Conservation (phyloP, 2,797 vertebrate species). For the Miichthys miiuy region DNA sequence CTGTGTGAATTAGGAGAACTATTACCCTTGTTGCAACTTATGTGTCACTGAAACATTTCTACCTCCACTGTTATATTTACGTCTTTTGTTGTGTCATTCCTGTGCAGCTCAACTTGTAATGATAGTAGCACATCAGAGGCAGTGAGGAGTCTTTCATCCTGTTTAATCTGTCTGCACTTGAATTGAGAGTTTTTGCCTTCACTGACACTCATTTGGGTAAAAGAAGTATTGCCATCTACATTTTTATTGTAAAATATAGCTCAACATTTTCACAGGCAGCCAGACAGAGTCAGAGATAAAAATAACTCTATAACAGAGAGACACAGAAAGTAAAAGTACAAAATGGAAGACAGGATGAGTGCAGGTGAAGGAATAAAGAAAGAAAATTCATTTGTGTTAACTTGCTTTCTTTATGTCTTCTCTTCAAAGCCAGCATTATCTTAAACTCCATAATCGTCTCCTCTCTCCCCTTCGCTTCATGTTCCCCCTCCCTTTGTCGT, state of each 20-base stretch:
- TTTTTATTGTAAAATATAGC: slow-evolving; percentile 5
- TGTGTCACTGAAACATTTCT: slow-evolving; percentile 4
- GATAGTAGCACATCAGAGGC: slow-evolving; percentile 22
- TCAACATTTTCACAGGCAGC: slow-evolving; percentile 22
- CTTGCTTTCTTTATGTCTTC: slow-evolving; percentile 14
- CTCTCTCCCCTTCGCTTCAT: slow-evolving; percentile 33
- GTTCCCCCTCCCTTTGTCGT: slow-evolving; percentile 30
- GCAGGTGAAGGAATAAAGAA: slow-evolving; percentile 37
- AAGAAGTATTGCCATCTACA: slow-evolving; percentile 4
- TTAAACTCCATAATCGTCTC: slow-evolving; percentile 42
- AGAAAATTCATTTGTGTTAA: slow-evolving; percentile 13
- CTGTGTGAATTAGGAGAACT: background rate
- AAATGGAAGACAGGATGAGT: slow-evolving; percentile 24
- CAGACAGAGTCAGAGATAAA: slow-evolving; percentile 32
- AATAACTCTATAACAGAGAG: slow-evolving; percentile 43
- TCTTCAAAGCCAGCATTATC: slow-evolving; percentile 39
- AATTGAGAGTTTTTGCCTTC: background rate
- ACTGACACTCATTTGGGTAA: slow-evolving; percentile 25
- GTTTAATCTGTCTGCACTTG: slow-evolving; percentile 26
- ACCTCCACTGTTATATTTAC: background rate
- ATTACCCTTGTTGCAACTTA: background rate
- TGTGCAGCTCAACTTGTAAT: slow-evolving; percentile 8
- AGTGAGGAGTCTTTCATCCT: background rate
- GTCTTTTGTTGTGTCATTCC: slow-evolving; percentile 23
- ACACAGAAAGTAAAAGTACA: background rate